A percentile compares a stretch with the other conserved stretches of the same genome.
phyloP scores from a whole-genome alignment of 2,797 vertebrate genomes.

The Triplophysa bombifrons region DNA sequence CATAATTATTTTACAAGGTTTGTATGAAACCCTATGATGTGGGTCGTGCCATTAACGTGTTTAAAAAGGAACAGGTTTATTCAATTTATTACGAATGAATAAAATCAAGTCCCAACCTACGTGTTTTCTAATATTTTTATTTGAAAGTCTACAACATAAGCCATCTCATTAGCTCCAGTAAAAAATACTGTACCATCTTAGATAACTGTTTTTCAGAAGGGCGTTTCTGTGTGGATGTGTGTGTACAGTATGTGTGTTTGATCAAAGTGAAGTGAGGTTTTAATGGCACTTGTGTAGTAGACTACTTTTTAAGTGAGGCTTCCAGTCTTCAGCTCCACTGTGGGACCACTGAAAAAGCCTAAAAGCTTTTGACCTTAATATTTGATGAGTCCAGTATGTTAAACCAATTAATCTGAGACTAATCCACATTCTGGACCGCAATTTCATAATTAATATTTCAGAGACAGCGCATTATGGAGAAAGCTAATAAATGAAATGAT shows the following conservation, averaged over 20 bases:
- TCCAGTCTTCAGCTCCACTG: slow-evolving; percentile 49
- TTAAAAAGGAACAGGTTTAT: too few species aligned
- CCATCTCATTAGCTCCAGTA: not conserved
- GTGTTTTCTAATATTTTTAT: too few species aligned
- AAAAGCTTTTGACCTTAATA: slow-evolving; percentile 73
- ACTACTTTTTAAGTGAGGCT: slow-evolving; percentile 44
- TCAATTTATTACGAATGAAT: not conserved
- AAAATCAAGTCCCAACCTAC: not conserved
- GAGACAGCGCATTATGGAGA: slow-evolving; percentile 55
- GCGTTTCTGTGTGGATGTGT: slow-evolving; percentile 3
- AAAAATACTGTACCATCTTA: not conserved
- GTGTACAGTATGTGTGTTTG: slow-evolving; percentile 21
- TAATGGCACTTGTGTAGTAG: slow-evolving; percentile 23
- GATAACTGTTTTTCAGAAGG: not conserved
- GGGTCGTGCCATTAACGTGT: too few species aligned
- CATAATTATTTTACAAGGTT: too few species aligned
- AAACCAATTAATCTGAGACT: slow-evolving; percentile 70
- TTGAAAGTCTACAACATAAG: not conserved
- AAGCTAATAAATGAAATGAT: slow-evolving; percentile 61
- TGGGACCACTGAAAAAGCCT: slow-evolving; percentile 53
- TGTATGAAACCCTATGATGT: too few species aligned
- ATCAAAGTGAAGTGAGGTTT: slow-evolving; percentile 21
- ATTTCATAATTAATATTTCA: slow-evolving; percentile 75
- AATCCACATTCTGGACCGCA: slow-evolving; percentile 61
- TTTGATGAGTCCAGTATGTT: slow-evolving; percentile 76